phyloP scores from a whole-genome alignment of 2,113 vertebrate species.

The Scalopus aquaticus region DNA sequence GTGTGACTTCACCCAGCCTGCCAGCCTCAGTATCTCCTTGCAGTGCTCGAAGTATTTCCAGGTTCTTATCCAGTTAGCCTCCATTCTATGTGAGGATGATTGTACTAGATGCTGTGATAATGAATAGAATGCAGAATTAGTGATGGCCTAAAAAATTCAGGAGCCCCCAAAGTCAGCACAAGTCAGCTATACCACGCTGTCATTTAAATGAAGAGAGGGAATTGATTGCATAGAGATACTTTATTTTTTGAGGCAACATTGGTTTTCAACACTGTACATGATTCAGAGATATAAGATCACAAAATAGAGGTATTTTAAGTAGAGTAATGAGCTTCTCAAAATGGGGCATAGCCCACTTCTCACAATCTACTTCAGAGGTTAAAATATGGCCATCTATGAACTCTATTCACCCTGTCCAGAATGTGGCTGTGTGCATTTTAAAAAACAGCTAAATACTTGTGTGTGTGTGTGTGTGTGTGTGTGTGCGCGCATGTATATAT shows the following conservation, averaged over 20 bases:
- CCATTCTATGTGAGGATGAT: fast-evolving
- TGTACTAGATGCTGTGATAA: background rate
- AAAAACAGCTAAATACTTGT: background rate
- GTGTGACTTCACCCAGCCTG: background rate
- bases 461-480: no score
- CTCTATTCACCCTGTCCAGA: background rate
- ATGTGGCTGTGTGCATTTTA: background rate
- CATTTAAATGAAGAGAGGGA: background rate
- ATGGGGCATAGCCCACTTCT: background rate
- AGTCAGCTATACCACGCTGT: fast-evolving
- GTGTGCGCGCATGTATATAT: background rate
- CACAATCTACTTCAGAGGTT: background rate
- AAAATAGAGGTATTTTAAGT: background rate
- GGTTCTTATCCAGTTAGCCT: no score
- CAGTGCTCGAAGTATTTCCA: background rate
- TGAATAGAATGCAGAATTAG: background rate
- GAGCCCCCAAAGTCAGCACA: background rate
- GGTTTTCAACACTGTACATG: no score
- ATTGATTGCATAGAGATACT: background rate
- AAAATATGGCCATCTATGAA: fast-evolving
- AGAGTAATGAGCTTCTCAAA: background rate
- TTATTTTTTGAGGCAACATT: no score
- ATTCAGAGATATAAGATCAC: no score
- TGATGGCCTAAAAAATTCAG: background rate
- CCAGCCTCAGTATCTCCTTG: background rate